These are phyloP conservation scores for Megaustenia siamemsis DNA, from an alignment of 2,888 invertebrate species.

Conservation along the genomic window DNA sequence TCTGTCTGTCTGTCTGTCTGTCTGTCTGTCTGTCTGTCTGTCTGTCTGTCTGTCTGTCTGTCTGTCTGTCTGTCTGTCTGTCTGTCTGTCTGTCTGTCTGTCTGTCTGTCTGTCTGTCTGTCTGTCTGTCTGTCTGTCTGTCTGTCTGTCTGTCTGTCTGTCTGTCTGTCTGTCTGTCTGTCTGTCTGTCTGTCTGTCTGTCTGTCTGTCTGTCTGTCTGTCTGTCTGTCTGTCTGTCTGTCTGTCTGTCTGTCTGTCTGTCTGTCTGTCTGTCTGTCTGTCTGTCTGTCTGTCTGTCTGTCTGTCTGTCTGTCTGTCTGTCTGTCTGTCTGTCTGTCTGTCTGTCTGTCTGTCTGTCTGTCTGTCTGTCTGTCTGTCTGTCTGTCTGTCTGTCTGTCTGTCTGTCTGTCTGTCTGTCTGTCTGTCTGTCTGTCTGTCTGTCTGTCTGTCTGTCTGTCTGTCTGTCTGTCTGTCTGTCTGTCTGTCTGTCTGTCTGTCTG, in stretches of 20 bases:
- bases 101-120: not conserved
- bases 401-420: not conserved
- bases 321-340: not conserved
- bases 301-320: conserved; percentile 27
- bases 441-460: not conserved
- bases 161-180: not conserved
- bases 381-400: not conserved
- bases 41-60: not conserved
- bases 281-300: conserved; percentile 27
- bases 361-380: not conserved
- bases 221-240: conserved; percentile 27
- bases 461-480: not conserved
- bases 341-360: not conserved
- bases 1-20: conserved; percentile 18
- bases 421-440: not conserved
- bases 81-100: not conserved
- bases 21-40: not conserved
- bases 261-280: conserved; percentile 27
- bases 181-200: conserved; percentile 4
- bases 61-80: not conserved
- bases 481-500: not conserved
- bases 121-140: not conserved
- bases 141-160: not conserved
- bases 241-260: conserved; percentile 26
- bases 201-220: not conserved